Evolutionary conservation across 2,888 invertebrate species (phyloP).

Genomic region (Tenodera sinensis): DNA sequence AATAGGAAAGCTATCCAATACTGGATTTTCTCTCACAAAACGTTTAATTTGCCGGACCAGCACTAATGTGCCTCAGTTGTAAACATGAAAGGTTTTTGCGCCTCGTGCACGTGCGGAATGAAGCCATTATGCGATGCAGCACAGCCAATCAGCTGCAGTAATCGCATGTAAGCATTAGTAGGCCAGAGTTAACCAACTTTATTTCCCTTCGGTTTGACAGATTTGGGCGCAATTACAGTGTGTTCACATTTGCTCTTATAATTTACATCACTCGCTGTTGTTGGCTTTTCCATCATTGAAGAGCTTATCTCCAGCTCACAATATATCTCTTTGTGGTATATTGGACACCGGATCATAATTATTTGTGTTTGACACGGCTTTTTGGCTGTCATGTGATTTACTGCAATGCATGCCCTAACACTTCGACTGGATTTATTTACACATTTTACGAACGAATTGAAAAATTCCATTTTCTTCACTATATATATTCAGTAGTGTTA

Average conservation of each 20-base stretch:
- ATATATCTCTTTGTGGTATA: background rate
- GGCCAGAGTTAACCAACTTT: background rate
- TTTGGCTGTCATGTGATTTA: no score
- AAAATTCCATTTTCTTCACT: no score
- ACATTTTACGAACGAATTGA: no score
- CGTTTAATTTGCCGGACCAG: background rate
- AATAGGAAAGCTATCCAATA: no score
- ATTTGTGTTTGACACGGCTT: no score
- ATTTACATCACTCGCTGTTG: background rate
- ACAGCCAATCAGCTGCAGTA: background rate
- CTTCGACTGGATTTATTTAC: no score
- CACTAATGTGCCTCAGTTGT: background rate
- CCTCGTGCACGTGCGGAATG: background rate
- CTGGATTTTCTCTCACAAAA: no score
- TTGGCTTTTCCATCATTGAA: background rate
- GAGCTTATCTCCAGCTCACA: background rate
- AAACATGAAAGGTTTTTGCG: background rate
- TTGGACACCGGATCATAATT: background rate
- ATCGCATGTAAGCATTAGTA: background rate
- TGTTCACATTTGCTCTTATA: background rate
- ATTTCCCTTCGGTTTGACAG: background rate
- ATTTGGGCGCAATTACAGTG: background rate
- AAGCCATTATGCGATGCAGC: background rate
- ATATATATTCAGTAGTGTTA: no score
- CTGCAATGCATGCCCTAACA: no score